phyloP scores from a whole-genome alignment of 2,888 invertebrate species.

The Drosophila merina region DNA sequence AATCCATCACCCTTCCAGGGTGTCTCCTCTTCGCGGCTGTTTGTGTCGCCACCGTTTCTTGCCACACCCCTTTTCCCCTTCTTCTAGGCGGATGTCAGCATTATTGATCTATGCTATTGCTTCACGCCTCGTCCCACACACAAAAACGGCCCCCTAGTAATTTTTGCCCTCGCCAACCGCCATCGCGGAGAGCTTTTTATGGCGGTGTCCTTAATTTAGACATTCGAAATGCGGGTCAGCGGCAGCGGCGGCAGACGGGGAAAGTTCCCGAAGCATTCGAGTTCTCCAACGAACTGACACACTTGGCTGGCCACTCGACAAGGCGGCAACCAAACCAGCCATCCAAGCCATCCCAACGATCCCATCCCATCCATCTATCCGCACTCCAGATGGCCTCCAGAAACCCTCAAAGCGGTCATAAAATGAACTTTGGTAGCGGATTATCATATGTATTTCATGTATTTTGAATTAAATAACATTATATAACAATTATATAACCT shows the following conservation, averaged over 20 bases:
- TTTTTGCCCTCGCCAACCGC: slow-evolving; percentile 15
- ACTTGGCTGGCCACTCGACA: slow-evolving; percentile 38
- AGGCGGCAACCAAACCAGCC: slow-evolving; percentile 8
- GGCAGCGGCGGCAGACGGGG: slow-evolving; percentile 33
- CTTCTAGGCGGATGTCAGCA: slow-evolving; percentile 56
- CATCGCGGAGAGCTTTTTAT: slow-evolving; percentile 63
- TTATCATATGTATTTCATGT: too few relatives aligned
- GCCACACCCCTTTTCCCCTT: slow-evolving; percentile 11
- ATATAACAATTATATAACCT: too few relatives aligned
- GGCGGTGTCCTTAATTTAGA: slow-evolving; percentile 76
- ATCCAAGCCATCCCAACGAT: not conserved
- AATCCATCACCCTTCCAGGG: slow-evolving; percentile 53
- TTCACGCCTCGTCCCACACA: slow-evolving; percentile 68
- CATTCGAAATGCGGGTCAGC: slow-evolving; percentile 72
- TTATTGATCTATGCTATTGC: slow-evolving; percentile 69
- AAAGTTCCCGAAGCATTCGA: slow-evolving; percentile 38
- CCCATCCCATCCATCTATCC: not conserved
- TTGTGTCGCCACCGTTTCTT: not conserved
- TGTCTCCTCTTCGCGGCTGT: slow-evolving; percentile 39
- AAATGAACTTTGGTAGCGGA: not conserved
- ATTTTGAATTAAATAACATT: too few relatives aligned
- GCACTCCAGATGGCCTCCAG: slow-evolving; percentile 22
- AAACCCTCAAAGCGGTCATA: slow-evolving; percentile 7
- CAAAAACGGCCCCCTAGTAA: slow-evolving; percentile 35
- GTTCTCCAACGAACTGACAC: slow-evolving; percentile 20